These are phyloP conservation scores for Phthorimaea operculella DNA, from an alignment of 1,140 invertebrate species.

Conservation along the genomic window DNA sequence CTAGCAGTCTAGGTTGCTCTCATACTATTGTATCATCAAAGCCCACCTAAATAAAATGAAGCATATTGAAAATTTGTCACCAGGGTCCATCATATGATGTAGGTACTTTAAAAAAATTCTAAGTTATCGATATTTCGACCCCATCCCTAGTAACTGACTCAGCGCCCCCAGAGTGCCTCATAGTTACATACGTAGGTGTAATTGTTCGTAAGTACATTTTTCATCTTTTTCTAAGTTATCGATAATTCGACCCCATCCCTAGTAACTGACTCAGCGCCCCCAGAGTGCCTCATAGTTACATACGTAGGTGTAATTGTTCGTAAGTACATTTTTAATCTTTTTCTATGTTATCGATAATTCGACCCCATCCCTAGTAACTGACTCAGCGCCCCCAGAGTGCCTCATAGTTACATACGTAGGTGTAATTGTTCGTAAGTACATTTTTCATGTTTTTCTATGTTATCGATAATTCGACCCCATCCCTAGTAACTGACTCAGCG, in stretches of 20 bases:
- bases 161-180: constrained; percentile 52
- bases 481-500: constrained; percentile 51
- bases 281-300: constrained; percentile 58
- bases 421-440: constrained; percentile 65
- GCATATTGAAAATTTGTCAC: too few relatives aligned
- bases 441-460: too few relatives aligned
- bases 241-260: constrained; percentile 25
- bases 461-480: constrained; percentile 12
- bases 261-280: constrained; percentile 49
- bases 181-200: constrained; percentile 63
- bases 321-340: constrained; percentile 64
- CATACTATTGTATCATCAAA: too few relatives aligned
- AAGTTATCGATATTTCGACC: constrained; percentile 9
- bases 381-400: constrained; percentile 54
- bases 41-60: too few relatives aligned
- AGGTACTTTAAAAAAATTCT: too few relatives aligned
- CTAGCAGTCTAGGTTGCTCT: too few relatives aligned
- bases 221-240: too few relatives aligned
- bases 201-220: constrained; percentile 66
- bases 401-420: constrained; percentile 62
- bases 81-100: too few relatives aligned
- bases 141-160: constrained; percentile 43
- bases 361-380: constrained; percentile 33
- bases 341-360: constrained; percentile 9
- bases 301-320: constrained; percentile 64